Evolutionary conservation across 1,140 invertebrate genomes (phyloP), one percentile per base, ranked within the genome.

Genomic region (Papilio dardanus): DNA sequence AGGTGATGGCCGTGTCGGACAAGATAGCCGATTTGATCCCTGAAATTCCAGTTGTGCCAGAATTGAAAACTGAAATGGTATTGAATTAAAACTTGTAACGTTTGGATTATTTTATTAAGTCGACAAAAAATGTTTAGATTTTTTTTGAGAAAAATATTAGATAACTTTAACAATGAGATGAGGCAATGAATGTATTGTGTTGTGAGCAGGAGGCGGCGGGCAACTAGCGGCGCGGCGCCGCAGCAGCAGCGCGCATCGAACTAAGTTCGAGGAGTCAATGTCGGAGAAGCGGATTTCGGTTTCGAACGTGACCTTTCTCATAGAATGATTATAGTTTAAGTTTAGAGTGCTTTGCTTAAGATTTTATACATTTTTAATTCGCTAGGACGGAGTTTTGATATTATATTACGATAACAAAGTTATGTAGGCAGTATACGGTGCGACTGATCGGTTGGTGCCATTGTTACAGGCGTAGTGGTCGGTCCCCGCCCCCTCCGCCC

Each of bases 351-450:
- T 93, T 92, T 91, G 91, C 91, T 93, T 92, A 93, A 91, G 90
- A 92, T 89, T 90, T 90, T 90, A 89, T 92, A 88, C 84, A 86
- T 87, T 92, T 89, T 91, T 82, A 83, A 91, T 92, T 91, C 87
- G 85, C 87, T 92, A 93, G 88, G 82, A 85, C 83, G 81, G 88
- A 91, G 85, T 88, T 88, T 89, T 89, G 87, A 88, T 85, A 90
- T 92, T 90, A 89, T 92, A 93, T 91, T 81, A 92, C 88, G 82
- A 89, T 92, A 93, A 92, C 88, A 90, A 93, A 92, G 89, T 92
- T 92, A 92, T 90, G 87, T 93, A 93, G 89, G 87, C 91, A 92
- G 91, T 93, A 91, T 90, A 92, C 92, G 92, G 92, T 93, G 92
- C 92, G 92, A 90, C 58, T 73, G 71, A 73, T 92, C 88, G 89